Conservation (phyloP, 2,113 vertebrate species). For the Silurus meridionalis region DNA sequence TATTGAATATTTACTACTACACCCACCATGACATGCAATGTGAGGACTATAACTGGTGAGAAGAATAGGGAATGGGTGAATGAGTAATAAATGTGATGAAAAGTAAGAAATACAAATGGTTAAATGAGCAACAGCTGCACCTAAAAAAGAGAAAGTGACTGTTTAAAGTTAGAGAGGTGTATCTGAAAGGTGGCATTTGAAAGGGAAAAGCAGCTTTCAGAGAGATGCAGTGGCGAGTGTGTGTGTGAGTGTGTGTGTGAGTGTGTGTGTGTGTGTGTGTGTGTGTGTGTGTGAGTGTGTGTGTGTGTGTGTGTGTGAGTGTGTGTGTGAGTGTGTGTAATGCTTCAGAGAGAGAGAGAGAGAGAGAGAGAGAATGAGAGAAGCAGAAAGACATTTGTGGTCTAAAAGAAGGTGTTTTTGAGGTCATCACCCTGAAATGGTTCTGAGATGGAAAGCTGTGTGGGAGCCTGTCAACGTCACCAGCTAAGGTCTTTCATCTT, state of each 20-base stretch:
- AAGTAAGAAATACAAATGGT: not conserved
- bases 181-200: not conserved
- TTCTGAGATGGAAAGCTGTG: slow-evolving; percentile 59
- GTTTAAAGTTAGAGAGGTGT: not conserved
- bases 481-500: slow-evolving; percentile 37
- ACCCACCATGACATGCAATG: not conserved
- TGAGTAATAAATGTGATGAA: not conserved
- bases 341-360: not conserved
- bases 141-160: not conserved
- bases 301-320: slow-evolving; percentile 50
- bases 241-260: slow-evolving; percentile 22
- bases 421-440: slow-evolving; percentile 57
- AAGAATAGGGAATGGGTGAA: not conserved
- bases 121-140: not conserved
- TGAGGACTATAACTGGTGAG: not conserved
- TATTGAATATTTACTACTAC: not conserved
- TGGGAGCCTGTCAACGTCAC: slow-evolving; percentile 42
- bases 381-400: not conserved
- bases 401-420: slow-evolving; percentile 48
- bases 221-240: slow-evolving; percentile 36
- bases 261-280: not conserved
- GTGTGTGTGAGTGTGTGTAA: not conserved
- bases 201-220: not conserved
- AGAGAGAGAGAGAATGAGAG: not conserved
- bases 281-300: slow-evolving; percentile 52